These are phyloP conservation scores for Orchesellides sinensis DNA, from an alignment of 2,888 invertebrate species.

Conservation along the genomic window DNA sequence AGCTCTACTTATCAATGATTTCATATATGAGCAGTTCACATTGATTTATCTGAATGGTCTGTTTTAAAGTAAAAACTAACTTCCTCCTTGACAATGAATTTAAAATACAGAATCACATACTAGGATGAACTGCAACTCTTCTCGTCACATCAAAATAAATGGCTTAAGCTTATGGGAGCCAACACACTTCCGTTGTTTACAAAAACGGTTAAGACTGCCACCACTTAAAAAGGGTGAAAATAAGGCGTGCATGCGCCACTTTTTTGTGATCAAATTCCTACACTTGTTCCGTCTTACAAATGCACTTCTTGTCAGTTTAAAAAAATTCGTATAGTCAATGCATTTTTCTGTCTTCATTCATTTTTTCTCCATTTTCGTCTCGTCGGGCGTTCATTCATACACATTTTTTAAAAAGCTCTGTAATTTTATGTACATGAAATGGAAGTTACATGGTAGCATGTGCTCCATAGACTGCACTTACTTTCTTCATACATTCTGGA, in stretches of 20 bases:
- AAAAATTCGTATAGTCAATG: neutral
- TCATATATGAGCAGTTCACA: neutral
- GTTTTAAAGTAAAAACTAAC: constrained; percentile 1
- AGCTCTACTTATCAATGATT: constrained; percentile 19
- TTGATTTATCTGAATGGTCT: constrained; percentile 7
- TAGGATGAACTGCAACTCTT: no score
- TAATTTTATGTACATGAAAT: neutral
- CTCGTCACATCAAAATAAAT: neutral
- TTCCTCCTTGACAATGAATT: constrained; percentile 24
- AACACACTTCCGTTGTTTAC: constrained; percentile 52
- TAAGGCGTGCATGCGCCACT: constrained; percentile 9
- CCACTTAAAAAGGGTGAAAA: constrained; percentile 35
- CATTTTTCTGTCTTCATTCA: neutral
- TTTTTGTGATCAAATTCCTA: constrained; percentile 12
- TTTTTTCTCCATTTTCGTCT: neutral
- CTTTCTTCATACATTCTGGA: neutral
- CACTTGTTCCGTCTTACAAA: constrained; percentile 14
- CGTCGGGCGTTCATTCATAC: constrained; percentile 3
- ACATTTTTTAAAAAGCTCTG: neutral
- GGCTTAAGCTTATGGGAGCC: constrained; percentile 24
- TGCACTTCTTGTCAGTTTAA: neutral
- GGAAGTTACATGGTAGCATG: neutral
- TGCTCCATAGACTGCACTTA: no score
- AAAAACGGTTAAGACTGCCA: neutral
- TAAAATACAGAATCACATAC: neutral